These are phyloP conservation scores for Tarsius wallacei DNA, from an alignment of 2,797 vertebrate species.

Conservation along the genomic window DNA sequence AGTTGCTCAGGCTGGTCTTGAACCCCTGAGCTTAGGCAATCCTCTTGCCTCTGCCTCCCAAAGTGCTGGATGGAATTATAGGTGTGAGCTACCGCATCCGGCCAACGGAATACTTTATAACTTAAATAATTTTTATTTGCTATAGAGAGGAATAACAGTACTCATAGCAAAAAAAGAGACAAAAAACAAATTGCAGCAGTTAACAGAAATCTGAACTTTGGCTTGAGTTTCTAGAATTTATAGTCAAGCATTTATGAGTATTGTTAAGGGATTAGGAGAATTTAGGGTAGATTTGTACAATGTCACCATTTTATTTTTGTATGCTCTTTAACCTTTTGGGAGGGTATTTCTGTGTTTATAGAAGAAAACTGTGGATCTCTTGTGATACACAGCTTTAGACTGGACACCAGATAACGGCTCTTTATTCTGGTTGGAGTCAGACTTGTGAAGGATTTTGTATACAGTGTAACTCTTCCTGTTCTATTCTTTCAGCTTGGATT, in stretches of 20 bases:
- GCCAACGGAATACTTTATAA: background rate
- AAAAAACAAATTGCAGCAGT: background rate
- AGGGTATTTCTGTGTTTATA: background rate
- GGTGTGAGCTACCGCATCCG: background rate
- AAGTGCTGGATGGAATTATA: background rate
- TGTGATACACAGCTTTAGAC: background rate
- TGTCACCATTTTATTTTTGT: background rate
- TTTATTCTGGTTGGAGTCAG: background rate
- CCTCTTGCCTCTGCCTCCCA: background rate
- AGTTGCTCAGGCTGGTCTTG: background rate
- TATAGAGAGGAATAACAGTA: background rate
- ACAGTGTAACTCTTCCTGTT: slow-evolving; percentile 75
- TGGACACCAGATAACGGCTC: fast-evolving
- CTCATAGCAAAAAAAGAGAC: background rate
- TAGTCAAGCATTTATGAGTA: background rate
- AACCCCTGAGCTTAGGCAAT: background rate
- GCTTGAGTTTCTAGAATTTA: slow-evolving; percentile 42
- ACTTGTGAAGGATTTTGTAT: background rate
- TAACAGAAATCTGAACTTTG: background rate
- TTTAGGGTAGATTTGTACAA: background rate
- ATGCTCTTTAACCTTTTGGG: background rate
- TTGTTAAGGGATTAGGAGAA: background rate
- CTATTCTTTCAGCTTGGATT: slow-evolving; percentile 95
- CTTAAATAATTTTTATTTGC: background rate
- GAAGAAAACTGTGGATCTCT: slow-evolving; percentile 9